phyloP scores from a whole-genome alignment of 1,140 invertebrate genomes.

The Lamellibrachia luymesi region DNA sequence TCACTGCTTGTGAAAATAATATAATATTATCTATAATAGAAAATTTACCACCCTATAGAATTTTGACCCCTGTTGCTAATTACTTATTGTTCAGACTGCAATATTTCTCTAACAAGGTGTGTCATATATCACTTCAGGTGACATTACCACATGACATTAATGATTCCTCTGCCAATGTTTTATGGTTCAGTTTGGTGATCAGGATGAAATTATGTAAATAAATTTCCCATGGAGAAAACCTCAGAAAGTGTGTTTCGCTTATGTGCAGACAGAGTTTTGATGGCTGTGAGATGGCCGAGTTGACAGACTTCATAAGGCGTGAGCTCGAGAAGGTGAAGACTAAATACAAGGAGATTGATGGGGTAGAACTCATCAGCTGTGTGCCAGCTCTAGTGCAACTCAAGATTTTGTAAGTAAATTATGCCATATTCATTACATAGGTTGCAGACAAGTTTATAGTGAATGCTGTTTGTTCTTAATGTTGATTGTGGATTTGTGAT shows the following conservation, averaged over 20 bases:
- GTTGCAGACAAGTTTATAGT: neutral
- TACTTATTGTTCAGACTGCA: too few species aligned
- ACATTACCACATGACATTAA: too few species aligned
- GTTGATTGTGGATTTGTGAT: neutral
- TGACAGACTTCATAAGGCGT: slow-evolving; percentile 9
- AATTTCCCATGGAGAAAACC: too few species aligned
- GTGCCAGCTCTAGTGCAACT: slow-evolving; percentile 67
- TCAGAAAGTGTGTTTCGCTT: neutral
- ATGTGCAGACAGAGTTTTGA: neutral
- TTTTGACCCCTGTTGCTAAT: too few species aligned
- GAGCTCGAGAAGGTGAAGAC: slow-evolving; percentile 14
- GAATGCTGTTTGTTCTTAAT: neutral
- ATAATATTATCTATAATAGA: too few species aligned
- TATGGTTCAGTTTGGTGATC: too few species aligned
- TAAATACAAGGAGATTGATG: slow-evolving; percentile 50
- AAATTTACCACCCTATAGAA: too few species aligned
- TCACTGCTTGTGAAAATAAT: too few species aligned
- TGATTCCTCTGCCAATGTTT: too few species aligned
- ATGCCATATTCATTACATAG: neutral
- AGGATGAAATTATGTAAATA: too few species aligned
- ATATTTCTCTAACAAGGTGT: too few species aligned
- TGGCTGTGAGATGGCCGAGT: neutral
- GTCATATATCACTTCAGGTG: too few species aligned
- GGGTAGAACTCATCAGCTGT: slow-evolving; percentile 69
- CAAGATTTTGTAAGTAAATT: slow-evolving; percentile 64